These are phyloP conservation scores for Papilio aristodemus DNA, from an alignment of 1,140 invertebrate genomes.

Conservation along the genomic window DNA sequence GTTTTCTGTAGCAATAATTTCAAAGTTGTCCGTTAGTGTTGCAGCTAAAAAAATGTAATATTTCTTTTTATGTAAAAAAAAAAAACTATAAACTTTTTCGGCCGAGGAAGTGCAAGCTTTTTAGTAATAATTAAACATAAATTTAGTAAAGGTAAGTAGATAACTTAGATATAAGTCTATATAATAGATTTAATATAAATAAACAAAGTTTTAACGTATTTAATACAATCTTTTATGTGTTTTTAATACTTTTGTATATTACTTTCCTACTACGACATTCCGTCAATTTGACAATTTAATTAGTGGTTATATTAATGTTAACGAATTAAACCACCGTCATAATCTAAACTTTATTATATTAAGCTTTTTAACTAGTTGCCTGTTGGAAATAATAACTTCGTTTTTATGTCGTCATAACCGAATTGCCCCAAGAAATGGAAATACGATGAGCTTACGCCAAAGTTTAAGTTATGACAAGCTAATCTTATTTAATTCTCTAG, in stretches of 20 bases:
- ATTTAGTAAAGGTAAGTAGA: constrained; percentile 32
- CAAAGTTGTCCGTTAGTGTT: constrained; percentile 13
- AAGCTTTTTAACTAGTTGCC: constrained; percentile 29
- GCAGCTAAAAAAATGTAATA: constrained; percentile 14
- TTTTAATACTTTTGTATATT: constrained; percentile 26
- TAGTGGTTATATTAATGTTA: constrained; percentile 35
- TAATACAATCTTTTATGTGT: background rate
- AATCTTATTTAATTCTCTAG: too few species aligned
- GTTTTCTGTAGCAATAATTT: constrained; percentile 10
- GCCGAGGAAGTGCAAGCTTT: constrained; percentile 54
- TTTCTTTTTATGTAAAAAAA: background rate
- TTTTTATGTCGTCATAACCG: background rate
- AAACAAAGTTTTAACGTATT: background rate
- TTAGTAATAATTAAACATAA: constrained; percentile 27
- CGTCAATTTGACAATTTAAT: constrained; percentile 37
- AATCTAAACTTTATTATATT: constrained; percentile 34
- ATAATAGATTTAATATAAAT: background rate
- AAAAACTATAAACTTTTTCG: constrained; percentile 34
- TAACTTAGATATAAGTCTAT: constrained; percentile 20
- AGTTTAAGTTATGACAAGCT: too few species aligned
- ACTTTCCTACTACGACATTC: constrained; percentile 46
- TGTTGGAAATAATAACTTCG: background rate
- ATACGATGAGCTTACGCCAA: too few species aligned
- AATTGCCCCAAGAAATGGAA: too few species aligned
- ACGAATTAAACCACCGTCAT: constrained; percentile 43